Conservation (phyloP, 1,140 invertebrate genomes). For the Sarcophaga peregrina region DNA sequence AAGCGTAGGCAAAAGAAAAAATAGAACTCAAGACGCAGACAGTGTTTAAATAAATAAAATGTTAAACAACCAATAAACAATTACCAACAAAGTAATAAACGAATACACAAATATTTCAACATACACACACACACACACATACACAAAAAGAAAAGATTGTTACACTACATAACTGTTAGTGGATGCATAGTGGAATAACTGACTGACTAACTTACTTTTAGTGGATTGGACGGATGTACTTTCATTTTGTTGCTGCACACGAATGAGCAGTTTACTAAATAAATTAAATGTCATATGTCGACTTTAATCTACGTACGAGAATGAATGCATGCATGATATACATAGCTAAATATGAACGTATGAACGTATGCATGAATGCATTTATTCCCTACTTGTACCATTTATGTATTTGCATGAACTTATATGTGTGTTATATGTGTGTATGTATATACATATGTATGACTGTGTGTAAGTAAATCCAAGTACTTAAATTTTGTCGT, state of each 20-base stretch:
- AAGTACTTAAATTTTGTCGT: background rate
- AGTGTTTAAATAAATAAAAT: background rate
- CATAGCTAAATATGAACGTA: background rate
- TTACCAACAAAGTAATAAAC: background rate
- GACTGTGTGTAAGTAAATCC: background rate
- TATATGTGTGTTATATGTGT: background rate
- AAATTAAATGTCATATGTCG: slow-evolving; percentile 39
- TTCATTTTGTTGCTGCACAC: slow-evolving; percentile 21
- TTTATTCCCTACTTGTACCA: too few relatives aligned
- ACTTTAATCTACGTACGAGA: slow-evolving; percentile 27
- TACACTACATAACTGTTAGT: background rate
- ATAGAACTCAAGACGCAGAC: background rate
- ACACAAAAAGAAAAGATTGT: background rate
- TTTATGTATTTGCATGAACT: too few relatives aligned
- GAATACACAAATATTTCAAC: background rate
- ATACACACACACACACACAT: background rate
- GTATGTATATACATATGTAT: too few relatives aligned
- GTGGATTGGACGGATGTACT: background rate
- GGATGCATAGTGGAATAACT: background rate
- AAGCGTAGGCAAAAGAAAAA: background rate
- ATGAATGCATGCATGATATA: background rate
- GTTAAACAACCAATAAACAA: too few relatives aligned
- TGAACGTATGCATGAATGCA: background rate
- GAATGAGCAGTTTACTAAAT: slow-evolving; percentile 32
- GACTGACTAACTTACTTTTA: background rate